Base-by-base conservation (phyloP, 2,888 invertebrate genomes). In the Congeria kusceri region DNA sequence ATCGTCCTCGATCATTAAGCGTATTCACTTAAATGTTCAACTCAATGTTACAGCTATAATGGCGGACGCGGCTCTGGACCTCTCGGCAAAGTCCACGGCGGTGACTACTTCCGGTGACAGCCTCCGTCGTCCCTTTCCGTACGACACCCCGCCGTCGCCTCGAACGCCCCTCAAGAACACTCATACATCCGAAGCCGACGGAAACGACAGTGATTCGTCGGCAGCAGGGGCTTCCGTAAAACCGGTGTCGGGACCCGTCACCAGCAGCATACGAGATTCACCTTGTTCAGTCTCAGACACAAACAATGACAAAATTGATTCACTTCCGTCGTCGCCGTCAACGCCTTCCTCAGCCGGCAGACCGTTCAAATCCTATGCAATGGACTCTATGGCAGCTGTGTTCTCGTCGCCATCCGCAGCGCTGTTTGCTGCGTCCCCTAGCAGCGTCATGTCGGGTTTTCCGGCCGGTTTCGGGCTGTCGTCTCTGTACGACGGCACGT, bases 351-450 rank as follows among this genome's bases (percentile, higher is more conserved):
- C 81, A 3, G 65, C 61, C 18, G 81, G 68, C 28, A 79, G 88
- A 63, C 89, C 89, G 27, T 90, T 89, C 76, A 89, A 89, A 84
- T 88, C 88, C 79, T 89, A 87, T 71, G 86, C 88, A 9, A 76
- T 88, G 76, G 90, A 90, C 56, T 77, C 84, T 7, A 58, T 88
- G 61, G 80, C 85, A 47, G 67, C 74, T 7, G 47, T 80, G 56
- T 81, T 81, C 47, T 70, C 85, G 27, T 78, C 86, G 4, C 80
- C 86, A 4, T 28, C 80, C 7, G 83, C 86, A 9, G 72, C 85
- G 3, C 62, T 86, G 44, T 65, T 86, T 61, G 71, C 86, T 0
- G 77, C 84, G 3, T 77, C 82, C n/a, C 73, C 83, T 7, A 67
- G 67, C 69, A 13, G 70, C 32, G 47, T 76, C 53, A 64, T 80